phyloP scores from a whole-genome alignment of 2,888 invertebrate species.

The Agrotis ipsilon region DNA sequence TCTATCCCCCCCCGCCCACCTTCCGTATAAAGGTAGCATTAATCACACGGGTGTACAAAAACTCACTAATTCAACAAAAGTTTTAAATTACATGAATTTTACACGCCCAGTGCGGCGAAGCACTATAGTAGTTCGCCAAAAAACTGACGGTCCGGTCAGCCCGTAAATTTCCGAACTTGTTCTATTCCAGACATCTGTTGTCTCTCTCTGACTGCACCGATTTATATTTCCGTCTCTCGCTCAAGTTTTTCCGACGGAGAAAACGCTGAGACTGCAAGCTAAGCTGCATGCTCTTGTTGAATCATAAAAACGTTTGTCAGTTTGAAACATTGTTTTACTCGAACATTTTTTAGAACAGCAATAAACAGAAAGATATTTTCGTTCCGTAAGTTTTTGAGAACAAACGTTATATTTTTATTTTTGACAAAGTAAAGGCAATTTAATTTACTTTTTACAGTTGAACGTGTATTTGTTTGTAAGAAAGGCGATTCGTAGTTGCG shows the following conservation, averaged over 20 bases:
- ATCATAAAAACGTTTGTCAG: conserved; percentile 61
- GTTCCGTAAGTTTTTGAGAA: conserved; percentile 28
- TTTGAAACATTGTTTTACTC: conserved; percentile 52
- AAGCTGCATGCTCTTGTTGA: conserved; percentile 55
- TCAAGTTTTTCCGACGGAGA: conserved; percentile 62
- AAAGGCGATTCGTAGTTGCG: conserved; percentile 43
- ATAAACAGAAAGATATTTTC: conserved; percentile 54
- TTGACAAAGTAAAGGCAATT: conserved; percentile 52
- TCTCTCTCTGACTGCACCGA: conserved; percentile 68
- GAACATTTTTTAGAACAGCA: conserved; percentile 57
- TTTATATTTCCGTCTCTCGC: conserved; percentile 66
- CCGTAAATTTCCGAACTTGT: conserved; percentile 77
- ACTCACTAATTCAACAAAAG: conserved; percentile 73
- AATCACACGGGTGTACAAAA: conserved; percentile 74
- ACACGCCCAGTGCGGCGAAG: conserved; percentile 69
- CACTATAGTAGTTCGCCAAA: conserved; percentile 71
- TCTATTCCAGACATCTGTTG: conserved; percentile 74
- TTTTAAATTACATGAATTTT: conserved; percentile 78
- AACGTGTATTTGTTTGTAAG: conserved; percentile 62
- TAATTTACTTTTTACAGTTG: conserved; percentile 54
- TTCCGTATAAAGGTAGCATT: conserved; percentile 71
- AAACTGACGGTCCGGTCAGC: conserved; percentile 72
- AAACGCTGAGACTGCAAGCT: conserved; percentile 57
- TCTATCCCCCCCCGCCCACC: conserved; percentile 34
- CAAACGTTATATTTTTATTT: conserved; percentile 33